phyloP scores from a whole-genome alignment of 2,888 invertebrate genomes.

The Boloria selene region DNA sequence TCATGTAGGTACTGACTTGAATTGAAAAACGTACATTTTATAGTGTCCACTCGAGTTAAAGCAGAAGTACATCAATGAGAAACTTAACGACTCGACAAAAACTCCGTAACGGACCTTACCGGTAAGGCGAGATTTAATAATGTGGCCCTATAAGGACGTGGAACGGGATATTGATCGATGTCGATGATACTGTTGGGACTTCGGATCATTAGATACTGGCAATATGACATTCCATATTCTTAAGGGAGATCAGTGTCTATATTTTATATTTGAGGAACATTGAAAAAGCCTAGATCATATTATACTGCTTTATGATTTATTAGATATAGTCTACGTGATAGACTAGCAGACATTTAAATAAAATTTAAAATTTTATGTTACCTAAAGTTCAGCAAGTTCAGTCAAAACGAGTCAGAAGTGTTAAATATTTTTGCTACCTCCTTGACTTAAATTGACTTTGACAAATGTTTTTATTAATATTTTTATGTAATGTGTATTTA shows the following conservation, averaged over 20 bases:
- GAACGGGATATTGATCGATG: conserved; percentile 44
- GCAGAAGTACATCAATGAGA: conserved; percentile 18
- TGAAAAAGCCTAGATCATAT: too few species aligned
- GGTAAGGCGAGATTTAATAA: conserved; percentile 76
- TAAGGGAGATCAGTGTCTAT: neutral
- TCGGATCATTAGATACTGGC: conserved; percentile 22
- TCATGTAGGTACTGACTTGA: neutral
- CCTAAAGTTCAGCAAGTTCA: too few species aligned
- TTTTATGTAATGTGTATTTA: too few species aligned
- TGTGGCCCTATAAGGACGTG: conserved; percentile 61
- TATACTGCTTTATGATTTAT: too few species aligned
- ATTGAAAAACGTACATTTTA: conserved; percentile 11
- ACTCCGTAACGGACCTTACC: conserved; percentile 55
- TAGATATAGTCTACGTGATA: too few species aligned
- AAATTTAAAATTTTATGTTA: too few species aligned
- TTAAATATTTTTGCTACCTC: too few species aligned
- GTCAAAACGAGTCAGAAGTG: too few species aligned
- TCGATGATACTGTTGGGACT: conserved; percentile 45
- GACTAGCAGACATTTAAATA: too few species aligned
- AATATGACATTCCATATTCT: conserved; percentile 3
- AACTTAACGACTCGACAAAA: conserved; percentile 26
- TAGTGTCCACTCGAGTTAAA: neutral
- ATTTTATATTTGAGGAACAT: too few species aligned
- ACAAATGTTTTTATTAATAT: too few species aligned
- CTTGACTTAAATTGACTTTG: too few species aligned